Evolutionary conservation across 2,888 invertebrate genomes (phyloP), one percentile per base, ranked within the genome.

Genomic region (Glaucopsyche alexis): DNA sequence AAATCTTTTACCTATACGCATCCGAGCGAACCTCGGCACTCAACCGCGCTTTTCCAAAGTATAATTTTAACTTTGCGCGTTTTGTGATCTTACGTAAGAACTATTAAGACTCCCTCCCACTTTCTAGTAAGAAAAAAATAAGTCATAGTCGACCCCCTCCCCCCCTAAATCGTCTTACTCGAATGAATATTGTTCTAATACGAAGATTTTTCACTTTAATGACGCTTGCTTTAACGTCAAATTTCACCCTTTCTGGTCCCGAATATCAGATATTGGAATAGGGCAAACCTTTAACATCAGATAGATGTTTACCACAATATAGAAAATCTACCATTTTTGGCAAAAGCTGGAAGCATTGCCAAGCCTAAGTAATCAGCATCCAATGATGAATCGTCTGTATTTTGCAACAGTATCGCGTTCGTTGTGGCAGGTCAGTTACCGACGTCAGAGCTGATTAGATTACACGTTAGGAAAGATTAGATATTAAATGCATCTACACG

Each of bases 401-500:
- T 40, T 42, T 66, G 66, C 16, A 66, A 66, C 42, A 16, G 40
- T 66, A 66, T 66, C 66, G 83, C 80, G 81, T 81, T 81, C 80
- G 83, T 90, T 90, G 88, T 78, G 86, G 84, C 89, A 91, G 91
- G 91, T 91, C 90, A 91, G 90, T 88, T 87, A 84, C 83, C 83
- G 80, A 82, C 81, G 81, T 78, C 79, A 78, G 60, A 60, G 78
- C 71, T 77, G 90, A 90, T 91, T 87, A 90, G 89, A 90, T 90
- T 89, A 86, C 87, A 77, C 79, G 80, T 79, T 72, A 40, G 47
- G 72, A 47, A 72, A 65, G 72, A 72, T 72, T 29, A 72, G 65
- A 47, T 65, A 72, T 66, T 42, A 42, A 42, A 66, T 66, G 60
- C 60, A 60, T 60, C 60, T 60, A 60, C 60, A 7, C 38, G 29